Evolutionary conservation across 2,888 invertebrate genomes (phyloP), one percentile per base, ranked within the genome.

Genomic region (Oegoconia quadripuncta): DNA sequence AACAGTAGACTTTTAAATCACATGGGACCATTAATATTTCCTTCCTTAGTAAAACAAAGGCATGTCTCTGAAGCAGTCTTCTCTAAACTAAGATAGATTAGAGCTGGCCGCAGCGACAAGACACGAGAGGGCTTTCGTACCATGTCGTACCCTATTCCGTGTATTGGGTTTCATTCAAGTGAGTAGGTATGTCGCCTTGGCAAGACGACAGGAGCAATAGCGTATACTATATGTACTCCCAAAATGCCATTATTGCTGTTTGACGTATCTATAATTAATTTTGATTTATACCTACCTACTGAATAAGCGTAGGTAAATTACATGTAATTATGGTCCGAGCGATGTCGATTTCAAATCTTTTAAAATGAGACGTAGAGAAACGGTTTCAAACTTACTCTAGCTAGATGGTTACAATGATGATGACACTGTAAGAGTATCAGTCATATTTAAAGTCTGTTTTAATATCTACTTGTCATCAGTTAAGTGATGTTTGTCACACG

Each of bases 1-100:
- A 87, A 86, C 76, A 76, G 72, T 72, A 79, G 72, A 78, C 74
- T 76, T 82, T 81, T 77, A 77, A 83, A 81, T 81, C 83, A 72
- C 78, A 68, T 56, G 78, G 66, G 78, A 79, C 74, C 73, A 73
- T 81, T 82, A 70, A 82, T 84, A 82, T 83, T 80, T 81, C 74
- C 74, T 81, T 77, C 68, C 64, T 59, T 63, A 65, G 73, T 73
- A 76, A 79, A 75, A 82, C 70, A 72, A 69, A 75, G 67, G 66
- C 63, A 61, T 72, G 69, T 74, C 69, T 75, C 71, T 61, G 56
- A 55, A 59, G 61, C 61, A 58, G 66, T 53, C 59, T 59, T 57
- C 65, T 73, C 69, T 71, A 66, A 80, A 78, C 72, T 74, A 77
- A 81, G 80, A 80, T 76, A 71, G 77, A 80, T 80, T 76, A 79